These are phyloP conservation scores for Pheosia tremula DNA, from an alignment of 2,888 invertebrate genomes.

Conservation along the genomic window DNA sequence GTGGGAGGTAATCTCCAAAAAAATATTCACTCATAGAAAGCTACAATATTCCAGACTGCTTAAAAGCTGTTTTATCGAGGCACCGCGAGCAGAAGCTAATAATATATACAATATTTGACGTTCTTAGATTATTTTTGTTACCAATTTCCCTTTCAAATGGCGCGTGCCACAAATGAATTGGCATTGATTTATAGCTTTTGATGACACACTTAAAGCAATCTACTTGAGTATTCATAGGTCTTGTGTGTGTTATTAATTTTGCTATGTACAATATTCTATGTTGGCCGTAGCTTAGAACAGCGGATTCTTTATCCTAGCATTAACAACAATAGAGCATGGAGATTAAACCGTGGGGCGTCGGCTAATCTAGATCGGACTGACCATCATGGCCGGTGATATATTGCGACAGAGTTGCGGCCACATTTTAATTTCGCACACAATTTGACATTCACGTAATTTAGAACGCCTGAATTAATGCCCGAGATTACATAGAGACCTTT, in stretches of 20 bases:
- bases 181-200: conserved; percentile 29
- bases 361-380: conserved; percentile 27
- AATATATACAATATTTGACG: background rate
- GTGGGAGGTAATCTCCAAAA: too few species aligned
- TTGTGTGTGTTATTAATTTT: background rate
- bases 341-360: conserved; percentile 35
- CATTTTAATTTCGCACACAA: conserved; percentile 40
- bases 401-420: conserved; percentile 36
- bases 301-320: conserved; percentile 32
- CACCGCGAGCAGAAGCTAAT: too few species aligned
- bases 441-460: conserved; percentile 38
- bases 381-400: conserved; percentile 39
- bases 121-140: background rate
- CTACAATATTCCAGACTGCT: too few species aligned
- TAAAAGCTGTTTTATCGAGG: too few species aligned
- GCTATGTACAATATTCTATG: background rate
- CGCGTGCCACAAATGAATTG: conserved; percentile 16
- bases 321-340: conserved; percentile 43
- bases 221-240: conserved; percentile 12
- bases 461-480: conserved; percentile 29
- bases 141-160: conserved; percentile 24
- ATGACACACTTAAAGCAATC: conserved; percentile 13
- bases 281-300: conserved; percentile 1
- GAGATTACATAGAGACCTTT: conserved; percentile 24
- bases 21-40: too few species aligned